These are phyloP conservation scores for Albula glossodonta DNA, from an alignment of 2,113 vertebrate species.

Conservation along the genomic window DNA sequence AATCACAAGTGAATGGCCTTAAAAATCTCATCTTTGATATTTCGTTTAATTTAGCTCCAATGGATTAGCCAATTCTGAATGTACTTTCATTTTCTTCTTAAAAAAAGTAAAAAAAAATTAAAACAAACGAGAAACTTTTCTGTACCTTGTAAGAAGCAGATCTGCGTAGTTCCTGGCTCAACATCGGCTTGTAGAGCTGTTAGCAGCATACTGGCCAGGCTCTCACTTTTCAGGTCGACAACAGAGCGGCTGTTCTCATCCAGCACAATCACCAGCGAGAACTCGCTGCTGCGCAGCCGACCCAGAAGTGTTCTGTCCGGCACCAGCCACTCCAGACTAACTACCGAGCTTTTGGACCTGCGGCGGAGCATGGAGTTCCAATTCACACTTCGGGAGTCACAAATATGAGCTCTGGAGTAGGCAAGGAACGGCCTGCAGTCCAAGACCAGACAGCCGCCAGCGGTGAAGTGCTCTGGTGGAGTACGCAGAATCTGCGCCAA, in stretches of 20 bases:
- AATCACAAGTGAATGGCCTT: too few relatives aligned
- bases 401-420: conserved; percentile 71
- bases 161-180: conserved; percentile 46
- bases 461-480: conserved; percentile 57
- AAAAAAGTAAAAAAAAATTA: background rate
- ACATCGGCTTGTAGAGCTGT: conserved; percentile 71
- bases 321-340: conserved; percentile 77
- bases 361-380: conserved; percentile 83
- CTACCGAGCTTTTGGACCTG: conserved; percentile 67
- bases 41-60: too few relatives aligned
- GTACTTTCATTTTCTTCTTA: background rate
- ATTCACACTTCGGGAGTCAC: conserved; percentile 74
- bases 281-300: conserved; percentile 68
- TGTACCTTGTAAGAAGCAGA: conserved; percentile 79
- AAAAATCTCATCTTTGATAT: too few relatives aligned
- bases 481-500: conserved; percentile 71
- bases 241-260: conserved; percentile 68
- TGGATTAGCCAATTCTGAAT: too few relatives aligned
- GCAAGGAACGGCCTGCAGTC: conserved; percentile 83
- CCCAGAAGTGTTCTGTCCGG: conserved; percentile 72
- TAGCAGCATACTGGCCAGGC: conserved; percentile 72
- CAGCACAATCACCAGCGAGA: conserved; percentile 74
- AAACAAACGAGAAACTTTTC: background rate
- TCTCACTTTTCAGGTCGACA: conserved; percentile 64
- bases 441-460: conserved; percentile 69